Conservation (phyloP, 1,140 invertebrate genomes). For the Papilio aristodemus region DNA sequence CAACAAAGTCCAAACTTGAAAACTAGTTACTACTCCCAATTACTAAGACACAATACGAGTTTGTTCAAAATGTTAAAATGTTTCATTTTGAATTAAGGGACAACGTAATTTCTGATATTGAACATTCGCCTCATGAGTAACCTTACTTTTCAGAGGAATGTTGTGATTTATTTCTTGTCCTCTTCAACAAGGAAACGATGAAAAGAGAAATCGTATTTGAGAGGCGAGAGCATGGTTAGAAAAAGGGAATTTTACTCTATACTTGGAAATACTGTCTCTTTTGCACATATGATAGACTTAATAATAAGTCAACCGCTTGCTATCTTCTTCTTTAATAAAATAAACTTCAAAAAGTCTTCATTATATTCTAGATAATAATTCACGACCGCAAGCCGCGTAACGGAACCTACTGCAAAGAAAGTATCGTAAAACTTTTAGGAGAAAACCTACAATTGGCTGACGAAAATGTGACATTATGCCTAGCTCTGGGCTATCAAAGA, state of each 20-base stretch:
- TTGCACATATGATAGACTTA: too few relatives aligned
- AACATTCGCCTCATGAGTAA: too few relatives aligned
- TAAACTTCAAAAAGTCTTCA: not conserved
- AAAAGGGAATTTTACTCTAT: too few relatives aligned
- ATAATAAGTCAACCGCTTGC: too few relatives aligned
- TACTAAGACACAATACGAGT: conserved; percentile 17
- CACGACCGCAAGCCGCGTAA: conserved; percentile 75
- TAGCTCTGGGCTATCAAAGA: conserved; percentile 72
- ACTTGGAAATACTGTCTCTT: too few relatives aligned
- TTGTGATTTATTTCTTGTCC: too few relatives aligned
- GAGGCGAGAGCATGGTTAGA: too few relatives aligned
- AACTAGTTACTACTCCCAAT: conserved; percentile 21
- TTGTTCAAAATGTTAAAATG: conserved; percentile 8
- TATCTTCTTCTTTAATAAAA: too few relatives aligned
- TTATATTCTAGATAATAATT: conserved; percentile 63
- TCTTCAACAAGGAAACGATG: too few relatives aligned
- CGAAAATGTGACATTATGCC: conserved; percentile 75
- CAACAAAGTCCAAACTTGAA: conserved; percentile 23
- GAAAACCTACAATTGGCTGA: conserved; percentile 74
- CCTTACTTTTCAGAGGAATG: too few relatives aligned
- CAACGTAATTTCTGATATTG: too few relatives aligned
- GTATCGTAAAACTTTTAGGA: conserved; percentile 72
- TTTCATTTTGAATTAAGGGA: not conserved
- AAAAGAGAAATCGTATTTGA: too few relatives aligned
- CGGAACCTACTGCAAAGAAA: conserved; percentile 75